Percentiles rank a stretch among this genome's conserved stretches.
Evolutionary conservation across 2,113 vertebrate species (phyloP).

Genomic region (Saccopteryx leptura): DNA sequence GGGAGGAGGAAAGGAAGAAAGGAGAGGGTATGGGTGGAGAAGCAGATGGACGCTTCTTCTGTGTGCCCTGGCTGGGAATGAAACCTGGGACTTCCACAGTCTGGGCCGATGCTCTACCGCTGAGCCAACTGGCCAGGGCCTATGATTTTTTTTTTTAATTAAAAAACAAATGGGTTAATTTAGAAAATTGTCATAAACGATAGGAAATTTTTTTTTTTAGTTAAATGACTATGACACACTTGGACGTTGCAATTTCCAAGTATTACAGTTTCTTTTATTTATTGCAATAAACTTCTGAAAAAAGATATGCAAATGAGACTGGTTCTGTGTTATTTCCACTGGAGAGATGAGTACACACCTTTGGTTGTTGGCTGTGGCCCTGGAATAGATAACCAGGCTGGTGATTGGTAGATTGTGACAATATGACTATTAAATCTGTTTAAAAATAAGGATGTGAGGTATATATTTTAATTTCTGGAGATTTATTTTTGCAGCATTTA

Average conservation of each 20-base stretch:
- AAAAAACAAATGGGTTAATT: background rate
- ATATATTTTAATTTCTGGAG: conserved; percentile 23
- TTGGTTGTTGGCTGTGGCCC: background rate
- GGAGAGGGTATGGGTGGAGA: too few relatives aligned
- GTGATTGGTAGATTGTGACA: background rate
- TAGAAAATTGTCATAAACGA: conserved; percentile 7
- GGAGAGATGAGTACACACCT: background rate
- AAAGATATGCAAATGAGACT: background rate
- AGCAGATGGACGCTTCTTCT: too few relatives aligned
- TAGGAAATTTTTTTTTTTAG: background rate
- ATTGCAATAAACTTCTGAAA: conserved; percentile 16
- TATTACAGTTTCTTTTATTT: conserved; percentile 28
- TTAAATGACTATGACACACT: background rate
- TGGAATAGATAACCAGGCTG: background rate
- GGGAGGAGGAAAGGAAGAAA: too few relatives aligned
- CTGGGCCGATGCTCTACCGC: too few relatives aligned
- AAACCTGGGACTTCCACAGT: too few relatives aligned
- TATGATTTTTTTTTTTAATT: background rate
- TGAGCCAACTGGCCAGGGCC: too few relatives aligned
- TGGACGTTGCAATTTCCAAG: background rate
- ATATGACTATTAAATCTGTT: conserved; percentile 1
- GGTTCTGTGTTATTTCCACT: background rate
- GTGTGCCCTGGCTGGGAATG: too few relatives aligned
- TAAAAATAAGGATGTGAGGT: background rate
- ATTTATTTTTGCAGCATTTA: conserved; percentile 39